Percentiles rank a stretch among this genome's conserved stretches.
Conservation (phyloP, 2,797 vertebrate genomes). For the Sebastes hopkinsi region DNA sequence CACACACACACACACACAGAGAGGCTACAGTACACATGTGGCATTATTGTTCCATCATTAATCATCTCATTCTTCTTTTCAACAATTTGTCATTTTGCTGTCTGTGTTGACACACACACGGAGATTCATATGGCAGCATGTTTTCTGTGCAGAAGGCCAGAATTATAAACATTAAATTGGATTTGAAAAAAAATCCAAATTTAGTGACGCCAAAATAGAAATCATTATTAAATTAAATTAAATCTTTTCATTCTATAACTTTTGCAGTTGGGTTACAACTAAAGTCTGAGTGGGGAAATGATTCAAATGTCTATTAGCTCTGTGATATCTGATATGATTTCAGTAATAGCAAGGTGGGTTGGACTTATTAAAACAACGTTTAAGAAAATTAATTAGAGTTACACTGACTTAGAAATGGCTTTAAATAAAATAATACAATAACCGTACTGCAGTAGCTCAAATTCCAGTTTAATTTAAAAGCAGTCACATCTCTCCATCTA, state of each 20-base stretch:
- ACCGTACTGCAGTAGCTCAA: not conserved
- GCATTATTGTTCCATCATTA: conserved; percentile 83
- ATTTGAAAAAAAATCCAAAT: not conserved
- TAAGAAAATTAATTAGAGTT: not conserved
- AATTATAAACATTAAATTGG: conserved; percentile 7
- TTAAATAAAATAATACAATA: not conserved
- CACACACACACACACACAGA: conserved; percentile 20
- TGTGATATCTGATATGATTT: not conserved
- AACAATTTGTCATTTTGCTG: conserved; percentile 72
- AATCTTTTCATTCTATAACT: not conserved
- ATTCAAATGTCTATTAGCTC: not conserved
- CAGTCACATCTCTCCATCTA: not conserved
- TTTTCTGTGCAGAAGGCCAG: conserved; percentile 4
- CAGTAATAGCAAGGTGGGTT: not conserved
- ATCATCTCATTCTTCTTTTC: conserved; percentile 72
- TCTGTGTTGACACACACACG: conserved; percentile 45
- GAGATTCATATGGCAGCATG: conserved; percentile 17
- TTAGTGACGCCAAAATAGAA: not conserved
- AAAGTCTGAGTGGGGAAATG: not conserved
- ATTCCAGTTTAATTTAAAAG: not conserved
- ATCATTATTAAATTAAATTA: not conserved
- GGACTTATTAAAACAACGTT: not conserved
- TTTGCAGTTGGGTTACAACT: not conserved
- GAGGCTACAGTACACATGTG: conserved; percentile 66
- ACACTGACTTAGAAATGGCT: not conserved